Percentiles rank a stretch among this genome's conserved stretches.
Evolutionary conservation across 2,888 invertebrate species (phyloP).

Genomic region (Endomychus coccineus): DNA sequence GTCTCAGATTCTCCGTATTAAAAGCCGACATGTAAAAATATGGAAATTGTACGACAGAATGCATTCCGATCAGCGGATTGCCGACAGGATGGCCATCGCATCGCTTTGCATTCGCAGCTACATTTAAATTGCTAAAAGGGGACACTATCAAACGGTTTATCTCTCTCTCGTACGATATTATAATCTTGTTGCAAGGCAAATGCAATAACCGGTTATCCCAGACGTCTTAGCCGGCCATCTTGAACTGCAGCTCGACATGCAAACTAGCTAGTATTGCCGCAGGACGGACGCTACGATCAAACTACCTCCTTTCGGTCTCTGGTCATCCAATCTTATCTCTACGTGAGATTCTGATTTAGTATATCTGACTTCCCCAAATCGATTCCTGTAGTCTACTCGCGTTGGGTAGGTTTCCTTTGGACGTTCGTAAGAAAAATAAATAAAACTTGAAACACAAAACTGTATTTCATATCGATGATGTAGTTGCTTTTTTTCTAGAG

Average conservation of each 20-base stretch:
- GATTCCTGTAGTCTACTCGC: no score
- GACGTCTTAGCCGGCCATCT: constrained; percentile 40
- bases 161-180: constrained; percentile 41
- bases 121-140: constrained; percentile 47
- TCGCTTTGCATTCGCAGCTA: constrained; percentile 43
- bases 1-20: constrained; percentile 28
- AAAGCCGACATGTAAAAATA: constrained; percentile 35
- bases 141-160: constrained; percentile 42
- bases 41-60: constrained; percentile 36
- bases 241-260: constrained; percentile 33
- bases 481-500: no score
- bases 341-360: constrained; percentile 31
- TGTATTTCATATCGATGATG: no score
- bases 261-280: constrained; percentile 26
- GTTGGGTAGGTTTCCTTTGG: no score
- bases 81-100: constrained; percentile 26
- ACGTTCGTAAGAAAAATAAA: no score
- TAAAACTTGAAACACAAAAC: no score
- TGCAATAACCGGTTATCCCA: constrained; percentile 44
- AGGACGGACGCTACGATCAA: constrained; percentile 15
- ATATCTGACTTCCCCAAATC: no score
- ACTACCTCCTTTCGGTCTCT: constrained; percentile 15
- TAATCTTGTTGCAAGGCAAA: constrained; percentile 44
- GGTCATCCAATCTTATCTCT: constrained; percentile 24
- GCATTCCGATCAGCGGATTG: constrained; percentile 33